A percentile compares a stretch with the other conserved stretches of the same genome.
phyloP scores from a whole-genome alignment of 2,888 invertebrate genomes.

The Tinea pellionella region DNA sequence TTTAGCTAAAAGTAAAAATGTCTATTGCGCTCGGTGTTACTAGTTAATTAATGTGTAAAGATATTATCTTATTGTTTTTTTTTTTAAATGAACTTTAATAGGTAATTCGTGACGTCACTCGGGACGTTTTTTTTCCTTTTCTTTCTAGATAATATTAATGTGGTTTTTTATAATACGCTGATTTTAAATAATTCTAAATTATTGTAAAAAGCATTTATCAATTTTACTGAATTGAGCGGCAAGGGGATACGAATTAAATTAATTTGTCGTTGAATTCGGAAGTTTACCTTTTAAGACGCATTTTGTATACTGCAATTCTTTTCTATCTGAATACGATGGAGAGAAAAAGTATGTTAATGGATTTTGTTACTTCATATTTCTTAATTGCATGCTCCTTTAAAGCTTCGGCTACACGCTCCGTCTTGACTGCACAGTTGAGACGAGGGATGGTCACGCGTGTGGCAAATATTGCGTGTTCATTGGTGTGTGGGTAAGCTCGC shows the following conservation, averaged over 20 bases:
- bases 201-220: not conserved
- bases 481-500: no score
- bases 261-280: not conserved
- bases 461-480: no score
- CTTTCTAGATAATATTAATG: not conserved
- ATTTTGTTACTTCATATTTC: not conserved
- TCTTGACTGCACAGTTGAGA: no score
- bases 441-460: no score
- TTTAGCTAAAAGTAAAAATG: not conserved
- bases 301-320: not conserved
- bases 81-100: not conserved
- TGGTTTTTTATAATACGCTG: not conserved
- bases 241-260: not conserved
- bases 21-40: not conserved
- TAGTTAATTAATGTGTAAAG: not conserved
- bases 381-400: not conserved
- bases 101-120: not conserved
- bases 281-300: not conserved
- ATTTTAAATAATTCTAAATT: not conserved
- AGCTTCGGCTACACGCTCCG: no score
- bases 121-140: not conserved
- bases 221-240: not conserved
- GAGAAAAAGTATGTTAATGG: not conserved
- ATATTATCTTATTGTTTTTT: no score
- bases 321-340: not conserved